Percentiles rank a stretch among this genome's conserved stretches.
Conservation (phyloP, 2,113 vertebrate species). For the Cinclus cinclus region DNA sequence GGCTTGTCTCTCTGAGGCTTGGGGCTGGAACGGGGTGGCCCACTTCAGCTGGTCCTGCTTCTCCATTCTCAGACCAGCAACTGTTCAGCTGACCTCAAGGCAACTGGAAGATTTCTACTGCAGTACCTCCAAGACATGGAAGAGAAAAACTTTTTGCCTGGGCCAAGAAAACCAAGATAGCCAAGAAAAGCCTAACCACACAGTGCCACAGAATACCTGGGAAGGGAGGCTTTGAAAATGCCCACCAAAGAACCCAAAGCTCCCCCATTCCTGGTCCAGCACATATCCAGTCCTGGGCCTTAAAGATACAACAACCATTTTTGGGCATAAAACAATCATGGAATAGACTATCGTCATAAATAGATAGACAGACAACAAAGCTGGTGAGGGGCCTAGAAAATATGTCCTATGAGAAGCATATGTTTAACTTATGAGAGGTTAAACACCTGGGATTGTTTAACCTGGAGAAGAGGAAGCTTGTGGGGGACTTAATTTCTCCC, state of each 20-base stretch:
- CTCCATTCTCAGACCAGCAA: neutral
- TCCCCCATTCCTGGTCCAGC: neutral
- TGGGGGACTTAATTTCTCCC: neutral
- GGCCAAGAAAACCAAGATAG: neutral
- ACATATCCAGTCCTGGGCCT: neutral
- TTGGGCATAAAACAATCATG: neutral
- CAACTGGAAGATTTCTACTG: neutral
- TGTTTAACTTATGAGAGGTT: no score
- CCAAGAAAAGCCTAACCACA: neutral
- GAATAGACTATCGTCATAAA: neutral
- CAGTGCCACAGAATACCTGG: neutral
- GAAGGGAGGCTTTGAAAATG: neutral
- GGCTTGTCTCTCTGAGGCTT: neutral
- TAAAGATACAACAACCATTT: neutral
- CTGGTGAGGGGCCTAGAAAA: neutral
- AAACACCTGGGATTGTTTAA: neutral
- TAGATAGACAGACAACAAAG: neutral
- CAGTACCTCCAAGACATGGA: neutral
- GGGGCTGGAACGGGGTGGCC: neutral
- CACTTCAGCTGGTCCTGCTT: fast-evolving
- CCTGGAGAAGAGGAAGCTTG: neutral
- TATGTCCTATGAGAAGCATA: neutral
- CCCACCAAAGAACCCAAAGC: neutral
- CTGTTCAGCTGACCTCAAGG: neutral
- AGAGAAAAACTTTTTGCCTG: neutral